Conservation (phyloP, 2,888 invertebrate genomes). For the Glaucopsyche alexis region DNA sequence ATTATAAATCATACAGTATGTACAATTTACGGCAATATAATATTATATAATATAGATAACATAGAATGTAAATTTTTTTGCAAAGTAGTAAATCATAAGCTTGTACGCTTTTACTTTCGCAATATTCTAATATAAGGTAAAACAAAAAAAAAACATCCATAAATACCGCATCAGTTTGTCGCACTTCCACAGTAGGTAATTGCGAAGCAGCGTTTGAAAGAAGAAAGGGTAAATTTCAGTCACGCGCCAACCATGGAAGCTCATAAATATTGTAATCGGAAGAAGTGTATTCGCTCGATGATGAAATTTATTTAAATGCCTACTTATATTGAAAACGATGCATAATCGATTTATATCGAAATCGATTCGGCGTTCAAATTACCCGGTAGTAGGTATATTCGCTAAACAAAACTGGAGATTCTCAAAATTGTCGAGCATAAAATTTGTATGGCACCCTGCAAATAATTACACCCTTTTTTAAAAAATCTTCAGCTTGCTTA, state of each 20-base stretch:
- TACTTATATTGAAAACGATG: constrained; percentile 40
- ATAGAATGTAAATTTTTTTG: too few species aligned
- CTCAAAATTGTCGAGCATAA: neutral
- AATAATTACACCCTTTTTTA: too few species aligned
- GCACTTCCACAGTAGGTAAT: constrained; percentile 50
- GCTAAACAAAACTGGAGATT: neutral
- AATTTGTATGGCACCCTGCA: neutral
- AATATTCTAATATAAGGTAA: too few species aligned
- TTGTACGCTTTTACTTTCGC: too few species aligned
- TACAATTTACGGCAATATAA: too few species aligned
- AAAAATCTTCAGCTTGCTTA: too few species aligned
- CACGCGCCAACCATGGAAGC: constrained; percentile 50
- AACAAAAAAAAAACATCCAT: neutral
- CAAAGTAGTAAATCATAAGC: too few species aligned
- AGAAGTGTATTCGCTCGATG: constrained; percentile 45
- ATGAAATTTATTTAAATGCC: constrained; percentile 60
- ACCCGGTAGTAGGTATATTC: neutral
- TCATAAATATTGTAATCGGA: constrained; percentile 68
- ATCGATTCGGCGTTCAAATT: constrained; percentile 9
- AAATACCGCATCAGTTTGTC: constrained; percentile 36
- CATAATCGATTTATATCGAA: constrained; percentile 33
- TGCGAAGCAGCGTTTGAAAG: constrained; percentile 48
- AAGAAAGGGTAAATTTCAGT: constrained; percentile 63
- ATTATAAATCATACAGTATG: too few species aligned
- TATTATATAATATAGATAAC: too few species aligned